Base-by-base conservation (phyloP, 35 echinoderm and acorn worm species). In the Ophioderma brevispina region DNA sequence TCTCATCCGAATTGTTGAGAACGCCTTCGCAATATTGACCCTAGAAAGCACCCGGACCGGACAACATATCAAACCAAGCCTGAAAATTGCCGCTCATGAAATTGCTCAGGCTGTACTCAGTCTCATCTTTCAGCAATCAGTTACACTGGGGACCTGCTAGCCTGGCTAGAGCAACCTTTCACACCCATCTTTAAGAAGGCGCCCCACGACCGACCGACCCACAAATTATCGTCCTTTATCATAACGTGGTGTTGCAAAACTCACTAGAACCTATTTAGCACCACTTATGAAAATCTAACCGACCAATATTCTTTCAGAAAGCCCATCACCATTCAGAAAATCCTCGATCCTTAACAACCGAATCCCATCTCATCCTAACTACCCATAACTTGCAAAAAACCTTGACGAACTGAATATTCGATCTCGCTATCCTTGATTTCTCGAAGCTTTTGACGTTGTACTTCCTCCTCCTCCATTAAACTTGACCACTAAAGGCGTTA, bases 131-230 rank as follows among this genome's bases (percentile, higher is more conserved):
- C 90, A 92, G 38, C 39, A 78, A 23, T 80, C 76, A 8, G 0
- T 80, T 19, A 87, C 40, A 63, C 76, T 18, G 70, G 89, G 0
- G 31, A 85, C 0, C 75, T 91, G 52, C 81, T 64, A 43, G 64
- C 0, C 80, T 84, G 35, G n/a, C 31, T 41, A 82, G n/a, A 76
- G 79, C 79, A 33, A 88, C 79, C 38, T 52, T 89, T 21, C 33
- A n/a, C 87, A 63, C 87, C 87, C 25, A 81, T 89, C 55, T 84
- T 36, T 33, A 91, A 91, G 49, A 91, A 91, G 78, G 89, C 80
- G n/a, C n/a, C n/a, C n/a, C 15, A 18, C 80, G 0, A 84, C 79
- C 55, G 75, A 50, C 0, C 28, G 85, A 28, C 59, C 89, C 10
- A 81, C 80, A 30, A 91, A 91, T 49, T 91, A 91, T 33, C 81